Evolutionary conservation across 2,888 invertebrate genomes (phyloP).

Genomic region (Cosmia pyralina): DNA sequence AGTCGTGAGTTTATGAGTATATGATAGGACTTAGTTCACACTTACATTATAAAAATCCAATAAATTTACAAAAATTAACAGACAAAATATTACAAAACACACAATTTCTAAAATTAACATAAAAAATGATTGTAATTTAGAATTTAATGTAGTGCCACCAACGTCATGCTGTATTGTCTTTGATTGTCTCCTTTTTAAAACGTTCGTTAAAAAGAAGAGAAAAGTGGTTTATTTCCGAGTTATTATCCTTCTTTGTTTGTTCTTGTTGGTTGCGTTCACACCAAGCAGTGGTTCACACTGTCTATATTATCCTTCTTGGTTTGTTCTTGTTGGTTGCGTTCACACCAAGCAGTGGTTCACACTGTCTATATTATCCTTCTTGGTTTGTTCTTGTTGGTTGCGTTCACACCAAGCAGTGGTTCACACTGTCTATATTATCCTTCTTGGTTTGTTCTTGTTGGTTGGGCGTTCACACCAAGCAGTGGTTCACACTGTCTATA

Average conservation of each 20-base stretch:
- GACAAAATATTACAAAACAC: conserved; percentile 31
- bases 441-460: too few relatives aligned
- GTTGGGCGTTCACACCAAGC: too few relatives aligned
- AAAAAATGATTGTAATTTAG: conserved; percentile 34
- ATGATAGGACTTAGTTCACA: neutral
- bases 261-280: neutral
- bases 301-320: too few relatives aligned
- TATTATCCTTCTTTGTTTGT: neutral
- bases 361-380: too few relatives aligned
- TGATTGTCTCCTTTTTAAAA: conserved; percentile 7
- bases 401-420: too few relatives aligned
- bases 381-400: too few relatives aligned
- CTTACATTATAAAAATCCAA: conserved; percentile 53
- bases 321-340: too few relatives aligned
- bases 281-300: too few relatives aligned
- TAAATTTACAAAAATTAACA: conserved; percentile 16
- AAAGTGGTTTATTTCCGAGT: neutral
- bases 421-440: too few relatives aligned
- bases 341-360: too few relatives aligned
- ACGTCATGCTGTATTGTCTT: conserved; percentile 34
- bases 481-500: too few relatives aligned
- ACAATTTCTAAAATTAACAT: conserved; percentile 40
- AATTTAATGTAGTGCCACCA: conserved; percentile 41
- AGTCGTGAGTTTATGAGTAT: too few relatives aligned
- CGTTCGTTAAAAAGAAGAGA: neutral